These are phyloP conservation scores for Motacilla tschutschensis DNA, from an alignment of 2,113 vertebrate genomes.

Conservation along the genomic window DNA sequence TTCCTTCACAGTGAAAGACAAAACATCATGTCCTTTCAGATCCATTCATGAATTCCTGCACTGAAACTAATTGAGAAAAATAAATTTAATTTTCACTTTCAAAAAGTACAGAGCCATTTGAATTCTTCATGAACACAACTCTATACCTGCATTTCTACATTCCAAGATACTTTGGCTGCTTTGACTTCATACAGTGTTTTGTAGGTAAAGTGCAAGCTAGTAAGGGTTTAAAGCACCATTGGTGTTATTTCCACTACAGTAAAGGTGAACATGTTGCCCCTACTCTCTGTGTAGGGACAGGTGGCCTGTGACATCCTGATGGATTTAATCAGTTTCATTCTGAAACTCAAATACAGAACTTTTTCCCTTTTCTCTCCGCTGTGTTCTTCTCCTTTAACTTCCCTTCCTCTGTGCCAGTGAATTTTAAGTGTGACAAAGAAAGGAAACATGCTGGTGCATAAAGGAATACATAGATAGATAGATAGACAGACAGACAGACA, in stretches of 20 bases:
- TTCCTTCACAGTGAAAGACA: neutral
- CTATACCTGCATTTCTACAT: neutral
- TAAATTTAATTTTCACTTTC: neutral
- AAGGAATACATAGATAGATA: neutral
- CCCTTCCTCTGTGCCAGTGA: neutral
- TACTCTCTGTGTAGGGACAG: neutral
- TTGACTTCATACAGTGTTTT: neutral
- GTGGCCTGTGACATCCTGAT: accelerated
- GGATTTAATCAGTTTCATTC: neutral
- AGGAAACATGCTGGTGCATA: neutral
- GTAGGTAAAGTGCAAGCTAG: neutral
- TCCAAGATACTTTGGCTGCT: neutral
- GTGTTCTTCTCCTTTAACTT: neutral
- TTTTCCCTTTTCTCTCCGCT: neutral
- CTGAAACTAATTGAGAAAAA: neutral
- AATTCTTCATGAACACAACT: neutral
- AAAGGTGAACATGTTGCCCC: neutral
- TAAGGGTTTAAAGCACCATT: neutral
- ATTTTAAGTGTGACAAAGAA: neutral
- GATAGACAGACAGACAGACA: neutral
- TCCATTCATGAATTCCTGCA: neutral
- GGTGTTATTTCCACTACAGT: neutral
- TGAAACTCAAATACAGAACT: neutral
- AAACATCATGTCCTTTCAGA: neutral
- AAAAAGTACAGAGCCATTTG: neutral